Evolutionary conservation across 2,113 vertebrate genomes (phyloP).

Genomic region (Burhinus bistriatus): DNA sequence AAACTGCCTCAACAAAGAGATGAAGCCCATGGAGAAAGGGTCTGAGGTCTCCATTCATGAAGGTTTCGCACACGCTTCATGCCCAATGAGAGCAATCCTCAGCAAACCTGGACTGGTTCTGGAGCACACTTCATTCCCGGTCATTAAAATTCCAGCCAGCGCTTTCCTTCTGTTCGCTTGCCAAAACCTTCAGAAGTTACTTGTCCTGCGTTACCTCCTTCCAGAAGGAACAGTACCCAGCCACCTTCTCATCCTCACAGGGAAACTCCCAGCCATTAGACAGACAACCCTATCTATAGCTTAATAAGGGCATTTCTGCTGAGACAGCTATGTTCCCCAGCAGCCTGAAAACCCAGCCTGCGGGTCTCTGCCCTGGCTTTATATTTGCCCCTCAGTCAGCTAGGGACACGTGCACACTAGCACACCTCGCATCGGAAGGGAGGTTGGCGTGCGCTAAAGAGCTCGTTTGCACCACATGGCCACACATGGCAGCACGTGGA

Average conservation of each 20-base stretch:
- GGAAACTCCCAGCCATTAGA: background rate
- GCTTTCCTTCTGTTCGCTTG: background rate
- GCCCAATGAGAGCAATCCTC: background rate
- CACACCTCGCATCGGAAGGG: background rate
- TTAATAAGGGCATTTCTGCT: background rate
- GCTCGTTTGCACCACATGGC: background rate
- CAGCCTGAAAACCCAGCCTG: background rate
- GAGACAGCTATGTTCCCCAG: background rate
- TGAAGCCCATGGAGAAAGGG: background rate
- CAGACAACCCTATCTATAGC: background rate
- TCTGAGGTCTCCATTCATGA: background rate
- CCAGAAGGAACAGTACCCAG: background rate
- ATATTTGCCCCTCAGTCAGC: background rate
- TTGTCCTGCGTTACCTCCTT: background rate
- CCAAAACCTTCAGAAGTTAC: background rate
- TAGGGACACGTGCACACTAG: background rate
- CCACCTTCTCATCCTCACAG: background rate
- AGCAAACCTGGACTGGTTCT: background rate
- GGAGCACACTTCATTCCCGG: background rate
- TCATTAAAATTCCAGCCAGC: background rate
- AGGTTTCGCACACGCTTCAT: background rate
- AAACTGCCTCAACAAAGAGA: background rate
- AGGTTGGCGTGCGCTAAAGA: accelerated
- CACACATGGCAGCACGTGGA: background rate
- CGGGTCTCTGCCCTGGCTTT: accelerated